These are phyloP conservation scores for Chymomyza amoena DNA, from an alignment of 2,888 invertebrate genomes.

Conservation along the genomic window DNA sequence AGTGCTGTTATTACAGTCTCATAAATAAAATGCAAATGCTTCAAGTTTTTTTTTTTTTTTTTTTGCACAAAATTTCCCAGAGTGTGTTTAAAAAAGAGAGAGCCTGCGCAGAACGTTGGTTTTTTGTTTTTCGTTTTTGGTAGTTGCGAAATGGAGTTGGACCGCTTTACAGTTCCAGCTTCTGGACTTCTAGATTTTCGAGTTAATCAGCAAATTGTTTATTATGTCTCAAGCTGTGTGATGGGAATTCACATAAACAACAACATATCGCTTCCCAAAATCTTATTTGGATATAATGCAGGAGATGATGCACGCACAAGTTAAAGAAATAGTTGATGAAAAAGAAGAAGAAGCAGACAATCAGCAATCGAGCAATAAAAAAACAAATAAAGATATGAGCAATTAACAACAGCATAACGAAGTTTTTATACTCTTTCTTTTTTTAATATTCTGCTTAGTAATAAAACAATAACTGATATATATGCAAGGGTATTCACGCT, in stretches of 20 bases:
- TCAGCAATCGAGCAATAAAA: slow-evolving; percentile 27
- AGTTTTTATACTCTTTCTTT: not conserved
- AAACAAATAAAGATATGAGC: slow-evolving; percentile 35
- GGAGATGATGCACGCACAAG: not conserved
- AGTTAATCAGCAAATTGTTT: not conserved
- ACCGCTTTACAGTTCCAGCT: not conserved
- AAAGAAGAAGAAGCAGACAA: not conserved
- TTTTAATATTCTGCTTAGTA: not conserved
- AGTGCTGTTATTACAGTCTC: not conserved
- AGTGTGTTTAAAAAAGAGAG: slow-evolving; percentile 1
- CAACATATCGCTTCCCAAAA: not conserved
- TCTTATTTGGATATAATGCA: not conserved
- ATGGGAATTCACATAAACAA: not conserved
- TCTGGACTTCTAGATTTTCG: not conserved
- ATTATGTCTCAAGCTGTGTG: not conserved
- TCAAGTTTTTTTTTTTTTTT: not conserved
- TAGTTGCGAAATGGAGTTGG: not conserved
- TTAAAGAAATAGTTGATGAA: not conserved
- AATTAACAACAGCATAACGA: not conserved
- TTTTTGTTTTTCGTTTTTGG: not conserved
- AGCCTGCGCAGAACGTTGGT: slow-evolving; percentile 33
- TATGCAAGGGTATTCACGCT: no score
- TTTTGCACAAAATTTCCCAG: not conserved
- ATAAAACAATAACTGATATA: no score
- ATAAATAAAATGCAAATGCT: not conserved